Percentiles rank a stretch among this genome's conserved stretches.
Conservation (phyloP, 2,113 vertebrate species). For the Dunckerocampus dactyliophorus region DNA sequence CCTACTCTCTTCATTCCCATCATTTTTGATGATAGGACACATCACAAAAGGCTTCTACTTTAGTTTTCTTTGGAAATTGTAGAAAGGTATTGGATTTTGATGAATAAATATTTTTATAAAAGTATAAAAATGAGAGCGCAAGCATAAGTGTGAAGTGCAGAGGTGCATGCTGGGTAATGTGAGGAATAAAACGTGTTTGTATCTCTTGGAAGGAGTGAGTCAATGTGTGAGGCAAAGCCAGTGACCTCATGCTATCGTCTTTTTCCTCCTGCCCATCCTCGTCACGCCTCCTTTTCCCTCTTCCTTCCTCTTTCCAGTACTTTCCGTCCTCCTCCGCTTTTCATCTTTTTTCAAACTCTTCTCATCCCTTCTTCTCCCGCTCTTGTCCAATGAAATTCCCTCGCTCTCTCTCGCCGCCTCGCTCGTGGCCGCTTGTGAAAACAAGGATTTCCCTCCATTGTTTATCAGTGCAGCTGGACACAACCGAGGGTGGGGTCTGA, state of each 20-base stretch:
- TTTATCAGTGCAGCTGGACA: conserved; percentile 64
- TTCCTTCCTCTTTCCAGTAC: neutral
- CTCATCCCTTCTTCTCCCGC: neutral
- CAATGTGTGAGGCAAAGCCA: conserved; percentile 7
- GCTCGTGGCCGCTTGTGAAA: conserved; percentile 53
- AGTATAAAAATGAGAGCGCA: neutral
- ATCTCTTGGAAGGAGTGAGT: neutral
- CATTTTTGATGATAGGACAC: too few species aligned
- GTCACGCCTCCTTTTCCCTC: neutral
- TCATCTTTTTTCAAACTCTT: conserved; percentile 6
- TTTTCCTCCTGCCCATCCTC: neutral
- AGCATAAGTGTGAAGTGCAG: neutral
- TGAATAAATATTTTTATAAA: too few species aligned
- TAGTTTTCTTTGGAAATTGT: too few species aligned
- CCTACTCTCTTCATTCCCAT: too few species aligned
- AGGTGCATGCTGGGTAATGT: neutral
- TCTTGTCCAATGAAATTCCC: neutral
- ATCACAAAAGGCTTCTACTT: too few species aligned
- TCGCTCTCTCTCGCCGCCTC: neutral
- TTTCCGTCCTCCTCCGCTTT: neutral
- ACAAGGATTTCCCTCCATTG: conserved; percentile 79
- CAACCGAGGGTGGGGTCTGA: conserved; percentile 55
- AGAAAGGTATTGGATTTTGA: too few species aligned
- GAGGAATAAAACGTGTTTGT: neutral
- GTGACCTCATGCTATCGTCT: conserved; percentile 10